A percentile compares a stretch with the other conserved stretches of the same genome.
phyloP scores from a whole-genome alignment of 2,113 vertebrate species.

The Lycaon pictus region DNA sequence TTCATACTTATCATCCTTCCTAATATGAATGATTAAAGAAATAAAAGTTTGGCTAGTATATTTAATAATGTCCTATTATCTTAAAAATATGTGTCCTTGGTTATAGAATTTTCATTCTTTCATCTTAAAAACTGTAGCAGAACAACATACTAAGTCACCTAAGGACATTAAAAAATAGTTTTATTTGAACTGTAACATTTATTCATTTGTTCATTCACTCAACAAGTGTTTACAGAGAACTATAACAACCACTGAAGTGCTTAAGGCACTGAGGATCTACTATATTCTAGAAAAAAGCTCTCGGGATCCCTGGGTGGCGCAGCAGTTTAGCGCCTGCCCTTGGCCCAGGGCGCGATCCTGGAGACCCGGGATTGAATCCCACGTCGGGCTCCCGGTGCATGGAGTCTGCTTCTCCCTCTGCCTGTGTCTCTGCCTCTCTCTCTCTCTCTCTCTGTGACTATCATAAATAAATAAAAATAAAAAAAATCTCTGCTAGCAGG shows the following conservation, averaged over 20 bases:
- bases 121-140: neutral
- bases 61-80: neutral
- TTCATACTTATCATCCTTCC: neutral
- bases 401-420: too few relatives aligned
- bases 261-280: neutral
- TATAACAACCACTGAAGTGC: neutral
- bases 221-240: neutral
- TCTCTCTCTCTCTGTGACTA: too few relatives aligned
- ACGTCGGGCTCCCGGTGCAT: too few relatives aligned
- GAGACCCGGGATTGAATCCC: too few relatives aligned
- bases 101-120: slow-evolving; percentile 31
- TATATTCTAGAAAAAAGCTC: neutral
- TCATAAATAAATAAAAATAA: too few relatives aligned
- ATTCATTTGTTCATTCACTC: neutral
- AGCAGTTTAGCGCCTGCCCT: too few relatives aligned
- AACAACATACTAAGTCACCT: neutral
- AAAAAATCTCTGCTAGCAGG: neutral
- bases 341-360: too few relatives aligned
- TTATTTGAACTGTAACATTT: slow-evolving; percentile 31
- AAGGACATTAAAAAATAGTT: neutral
- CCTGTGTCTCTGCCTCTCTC: too few relatives aligned
- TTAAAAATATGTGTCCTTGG: neutral
- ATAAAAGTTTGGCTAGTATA: neutral
- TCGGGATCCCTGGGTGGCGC: too few relatives aligned
- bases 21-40: slow-evolving; percentile 13